Base-by-base conservation (phyloP, 2,888 invertebrate species). In the Dryobotodes eremita region DNA sequence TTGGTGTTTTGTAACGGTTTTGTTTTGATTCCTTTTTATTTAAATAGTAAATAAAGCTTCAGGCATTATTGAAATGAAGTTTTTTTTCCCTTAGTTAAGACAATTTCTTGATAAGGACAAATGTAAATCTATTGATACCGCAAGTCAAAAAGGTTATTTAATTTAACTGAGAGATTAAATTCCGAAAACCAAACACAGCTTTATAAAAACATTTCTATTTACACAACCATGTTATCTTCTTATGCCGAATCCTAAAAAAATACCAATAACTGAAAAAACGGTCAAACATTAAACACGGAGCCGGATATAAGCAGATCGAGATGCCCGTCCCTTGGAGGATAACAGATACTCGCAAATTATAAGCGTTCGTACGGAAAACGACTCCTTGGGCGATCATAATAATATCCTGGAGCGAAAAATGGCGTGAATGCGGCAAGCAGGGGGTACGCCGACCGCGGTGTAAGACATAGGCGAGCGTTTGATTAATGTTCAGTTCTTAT, bases 381-480 rank as follows among this genome's bases (percentile, higher is more conserved):
- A 91, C 95, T 95, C 96, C 96, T 95, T 89, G 81, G 96, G 93
- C 95, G 94, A 92, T 91, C 95, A 93, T 96, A 93, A 95, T 95
- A 94, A 95, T 95, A 95, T 95, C 95, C 94, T 92, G 91, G 89
- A 91, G 91, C 91, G 94, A 95, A 95, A 95, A 96, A 95, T 94
- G 92, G 94, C 91, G 91, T 86, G 92, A 88, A 92, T 89, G 92
- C 91, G 90, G 88, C 69, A 72, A 84, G 85, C 86, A 77, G 86
- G 76, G 84, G 76, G 82, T 76, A 79, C 13, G 77, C 75, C 46
- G 79, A 76, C 77, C 76, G 79, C 77, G 85, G 84, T 42, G 66
- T 83, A 76, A 86, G 79, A 50, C 65, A 83, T 71, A 75, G 75
- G 81, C 80, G 87, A 77, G 46, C 26, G 59, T 78, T 78, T 53